Evolutionary conservation across 2,113 vertebrate genomes (phyloP), one percentile per base, ranked within the genome.

Genomic region (Anarhynchus alexandrinus): DNA sequence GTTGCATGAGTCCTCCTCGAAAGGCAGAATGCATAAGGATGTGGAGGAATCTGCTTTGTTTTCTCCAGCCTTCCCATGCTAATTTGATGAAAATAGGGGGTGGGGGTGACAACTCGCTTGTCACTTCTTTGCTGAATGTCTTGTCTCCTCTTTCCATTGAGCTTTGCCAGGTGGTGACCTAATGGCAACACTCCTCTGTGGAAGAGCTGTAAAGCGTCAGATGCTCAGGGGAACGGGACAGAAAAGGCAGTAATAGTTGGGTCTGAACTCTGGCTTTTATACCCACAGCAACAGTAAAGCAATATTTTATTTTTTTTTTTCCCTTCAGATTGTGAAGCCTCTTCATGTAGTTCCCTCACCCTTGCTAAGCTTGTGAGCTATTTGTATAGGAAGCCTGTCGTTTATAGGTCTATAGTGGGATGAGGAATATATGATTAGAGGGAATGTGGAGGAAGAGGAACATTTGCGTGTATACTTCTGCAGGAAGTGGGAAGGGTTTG

Each of bases 101-200:
- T 12, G 18, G 18, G 15, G 43, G 9, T 4, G 5, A 13, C 29
- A 76, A 32, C 10, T 82, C 25, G 64, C 27, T 59, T 23, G n/a
- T 74, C 22, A 58, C n/a, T 83, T 42, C 51, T 57, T 92, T 69
- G 11, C 49, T 66, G n/a, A 90, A 8, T 93, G n/a, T 66, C 19
- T 87, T 65, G 14, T 66, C 80, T 77, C 20, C 11, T 95, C 36
- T 88, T 94, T 62, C 71, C 10, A 5, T 80, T n/a, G 59, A 87
- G 52, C 42, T 94, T 93, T 94, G 94, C 62, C 82, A 94, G 38
- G 23, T 23, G 17, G 42, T 94, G 70, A 91, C 58, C 79, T 90
- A 81, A 81, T 27, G 23, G 76, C 70, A 74, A n/a, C 5, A 5
- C 45, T 72, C 57, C 16, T 88, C 42, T 81, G 51, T 47, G 29